A percentile compares a stretch with the other conserved stretches of the same genome.
Conservation (phyloP, 2,888 invertebrate species). For the Pachycephus smyrnensis region DNA sequence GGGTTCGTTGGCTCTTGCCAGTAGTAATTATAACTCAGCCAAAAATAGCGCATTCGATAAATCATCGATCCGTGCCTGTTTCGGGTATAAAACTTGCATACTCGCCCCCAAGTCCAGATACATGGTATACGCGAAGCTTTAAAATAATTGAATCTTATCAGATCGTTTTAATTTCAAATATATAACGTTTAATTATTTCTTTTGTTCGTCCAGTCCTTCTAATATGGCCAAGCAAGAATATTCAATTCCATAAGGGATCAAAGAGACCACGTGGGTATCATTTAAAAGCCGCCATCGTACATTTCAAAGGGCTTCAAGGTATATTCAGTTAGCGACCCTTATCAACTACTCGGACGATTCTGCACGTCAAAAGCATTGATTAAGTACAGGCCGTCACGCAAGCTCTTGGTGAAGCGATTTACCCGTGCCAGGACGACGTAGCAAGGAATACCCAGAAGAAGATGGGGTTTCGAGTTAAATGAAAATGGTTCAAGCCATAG, state of each 20-base stretch:
- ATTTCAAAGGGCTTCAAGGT: constrained; percentile 14
- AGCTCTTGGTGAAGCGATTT: constrained; percentile 14
- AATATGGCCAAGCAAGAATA: not conserved
- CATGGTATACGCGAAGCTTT: not conserved
- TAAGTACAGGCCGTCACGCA: constrained; percentile 40
- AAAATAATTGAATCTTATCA: not conserved
- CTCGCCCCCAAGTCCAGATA: not conserved
- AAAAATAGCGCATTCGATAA: not conserved
- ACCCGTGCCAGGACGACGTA: not conserved
- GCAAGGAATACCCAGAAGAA: not conserved
- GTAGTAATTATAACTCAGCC: not conserved
- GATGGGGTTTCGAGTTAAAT: not conserved
- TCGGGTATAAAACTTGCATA: not conserved
- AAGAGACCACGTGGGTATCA: not conserved
- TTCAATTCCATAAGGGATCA: constrained; percentile 1
- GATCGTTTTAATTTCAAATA: not conserved
- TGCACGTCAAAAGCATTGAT: constrained; percentile 46
- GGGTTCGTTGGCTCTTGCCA: not conserved
- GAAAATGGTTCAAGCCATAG: not conserved
- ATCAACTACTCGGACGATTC: constrained; percentile 21
- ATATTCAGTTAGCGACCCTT: constrained; percentile 30
- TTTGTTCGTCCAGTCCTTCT: not conserved
- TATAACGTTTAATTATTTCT: not conserved
- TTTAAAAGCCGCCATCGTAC: not conserved
- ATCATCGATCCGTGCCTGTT: not conserved